Evolutionary conservation across 2,797 vertebrate genomes (phyloP), one percentile per base, ranked within the genome.

Genomic region (Sebastes umbrosus): DNA sequence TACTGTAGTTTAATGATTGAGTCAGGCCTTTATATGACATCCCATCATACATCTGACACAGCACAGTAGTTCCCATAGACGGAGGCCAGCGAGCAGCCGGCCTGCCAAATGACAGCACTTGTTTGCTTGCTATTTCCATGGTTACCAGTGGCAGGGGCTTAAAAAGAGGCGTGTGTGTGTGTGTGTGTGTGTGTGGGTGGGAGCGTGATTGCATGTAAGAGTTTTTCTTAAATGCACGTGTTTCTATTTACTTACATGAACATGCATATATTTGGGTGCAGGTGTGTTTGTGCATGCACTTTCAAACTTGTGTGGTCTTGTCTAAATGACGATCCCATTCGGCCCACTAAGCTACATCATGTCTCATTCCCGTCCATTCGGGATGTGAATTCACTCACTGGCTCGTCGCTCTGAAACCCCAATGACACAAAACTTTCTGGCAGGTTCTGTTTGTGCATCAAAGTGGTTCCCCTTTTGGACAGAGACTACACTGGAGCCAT

Each of bases 41-140:
- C 75, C 74, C 59, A 59, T 80, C 69, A 69, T 73, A 27, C 54
- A 65, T 84, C 55, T 86, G 77, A 85, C 72, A 73, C 74, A 65
- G 77, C 75, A 75, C 75, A 78, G 71, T 62, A 68, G 80, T 65
- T 80, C 75, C 57, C 73, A 80, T 58, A 71, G 36, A 75, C 20
- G 2, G 65, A 73, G 46, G 73, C 79, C 83, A 80, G 68, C 1
- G 4, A 27, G 54, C 69, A 8, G 75, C 67, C 75, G 6, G 72
- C 24, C 59, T 64, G 69, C 74, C 54, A 82, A 78, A 75, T 68
- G 39, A 57, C 14, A 79, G 24, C 75, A 50, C 62, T 88, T 87
- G 88, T 93, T 89, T 91, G 73, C 84, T 86, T 79, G 68, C 79
- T 59, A 75, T 87, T 80, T 73, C 83, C 73, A 83, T 79, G 79